A percentile compares a stretch with the other conserved stretches of the same genome.
Conservation (phyloP, 2,797 vertebrate species). For the Hydrocynus forskahlii region DNA sequence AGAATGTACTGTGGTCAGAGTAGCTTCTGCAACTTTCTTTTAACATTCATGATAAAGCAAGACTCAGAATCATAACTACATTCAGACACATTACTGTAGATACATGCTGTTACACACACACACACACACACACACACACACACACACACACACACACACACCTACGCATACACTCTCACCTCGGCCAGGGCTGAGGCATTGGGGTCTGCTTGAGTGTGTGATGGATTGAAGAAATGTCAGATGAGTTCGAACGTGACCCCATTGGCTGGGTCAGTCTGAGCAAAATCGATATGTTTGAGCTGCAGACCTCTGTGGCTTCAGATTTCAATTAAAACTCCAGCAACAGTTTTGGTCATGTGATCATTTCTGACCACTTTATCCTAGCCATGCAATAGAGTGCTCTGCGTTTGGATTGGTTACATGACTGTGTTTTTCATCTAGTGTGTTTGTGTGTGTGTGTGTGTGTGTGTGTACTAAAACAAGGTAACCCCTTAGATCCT, state of each 20-base stretch:
- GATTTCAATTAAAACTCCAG: slow-evolving; percentile 62
- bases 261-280: slow-evolving; percentile 52
- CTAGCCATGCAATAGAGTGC: slow-evolving; percentile 16
- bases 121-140: neutral
- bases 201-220: slow-evolving; percentile 50
- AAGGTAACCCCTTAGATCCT: neutral
- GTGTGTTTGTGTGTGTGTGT: slow-evolving; percentile 7
- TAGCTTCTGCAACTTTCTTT: slow-evolving; percentile 67
- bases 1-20: slow-evolving; percentile 34
- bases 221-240: slow-evolving; percentile 60
- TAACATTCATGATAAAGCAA: neutral
- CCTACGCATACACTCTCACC: neutral
- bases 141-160: neutral
- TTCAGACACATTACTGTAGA: slow-evolving; percentile 2
- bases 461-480: neutral
- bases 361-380: slow-evolving; percentile 50
- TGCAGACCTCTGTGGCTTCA: slow-evolving; percentile 54
- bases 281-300: slow-evolving; percentile 60
- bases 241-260: slow-evolving; percentile 55
- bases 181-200: slow-evolving; percentile 20
- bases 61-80: neutral
- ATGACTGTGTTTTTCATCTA: neutral
- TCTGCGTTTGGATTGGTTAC: neutral
- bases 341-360: slow-evolving; percentile 55
- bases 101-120: neutral